Evolutionary conservation across 2,113 vertebrate genomes (phyloP), one percentile per base, ranked within the genome.

Genomic region (Rhegmatorhina hoffmannsi): DNA sequence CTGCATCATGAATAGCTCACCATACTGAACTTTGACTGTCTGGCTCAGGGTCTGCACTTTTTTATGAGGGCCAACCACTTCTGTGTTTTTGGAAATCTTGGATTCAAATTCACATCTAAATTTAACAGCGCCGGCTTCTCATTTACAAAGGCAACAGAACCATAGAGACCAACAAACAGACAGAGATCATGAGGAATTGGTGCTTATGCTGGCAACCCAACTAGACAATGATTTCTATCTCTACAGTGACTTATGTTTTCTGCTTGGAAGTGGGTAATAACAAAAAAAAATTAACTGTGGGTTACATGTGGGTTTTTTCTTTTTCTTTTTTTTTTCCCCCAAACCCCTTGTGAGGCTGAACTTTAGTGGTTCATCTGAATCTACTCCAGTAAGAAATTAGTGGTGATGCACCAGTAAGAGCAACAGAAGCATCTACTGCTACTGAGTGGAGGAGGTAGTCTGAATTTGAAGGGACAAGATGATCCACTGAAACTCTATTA

Each of bases 111-210:
- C 64, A 67, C 13, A 29, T 79, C 84, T 96, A 96, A 92, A 94
- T 82, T 89, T 87, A 96, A 69, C 73, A 90, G 68, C 33, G 67
- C 11, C 2, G 2, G 28, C 62, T 87, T 83, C 78, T 85, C 75
- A 83, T 74, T 92, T 94, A 79, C 70, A 91, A 90, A 83, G 36
- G 72, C 58, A 94, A 87, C 20, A 82, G 44, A 93, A 62, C 70
- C 84, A 94, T 13, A 89, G 52, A 89, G 77, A 92, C 77, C 40
- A 91, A 67, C 55, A 95, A 92, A 33, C 78, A 95, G 74, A 78
- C 79, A 86, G 36, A 84, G 80, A 87, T 47, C 11, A 1, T 46
- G 74, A 70, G 82, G 66, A 24, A 24, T 6, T 79, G 70, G 58
- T 79, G 78, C 74, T 91, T 87, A 62, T 6, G 20, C 84, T 95